phyloP scores from a whole-genome alignment of 1,140 invertebrate genomes.

The Ceratosolen solmsi region DNA sequence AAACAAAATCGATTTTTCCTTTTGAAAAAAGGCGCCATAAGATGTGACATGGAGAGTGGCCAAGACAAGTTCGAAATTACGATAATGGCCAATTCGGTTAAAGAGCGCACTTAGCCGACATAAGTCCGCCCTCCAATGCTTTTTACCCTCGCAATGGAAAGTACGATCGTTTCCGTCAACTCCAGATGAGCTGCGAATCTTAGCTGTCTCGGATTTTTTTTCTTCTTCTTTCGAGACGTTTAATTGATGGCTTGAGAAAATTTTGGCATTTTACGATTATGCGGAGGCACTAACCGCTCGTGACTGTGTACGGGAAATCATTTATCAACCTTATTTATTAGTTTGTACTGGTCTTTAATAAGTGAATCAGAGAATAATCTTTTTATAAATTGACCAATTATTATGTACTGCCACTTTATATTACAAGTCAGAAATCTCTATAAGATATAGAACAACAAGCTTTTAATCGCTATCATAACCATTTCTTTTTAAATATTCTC shows the following conservation, averaged over 20 bases:
- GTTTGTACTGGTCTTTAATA: not conserved
- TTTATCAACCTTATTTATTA: slow-evolving; percentile 2
- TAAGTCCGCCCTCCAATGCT: not conserved
- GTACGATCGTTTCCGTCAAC: not conserved
- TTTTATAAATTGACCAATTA: slow-evolving; percentile 18
- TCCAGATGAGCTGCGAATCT: not conserved
- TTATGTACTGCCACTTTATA: not conserved
- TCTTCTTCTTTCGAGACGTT: no score
- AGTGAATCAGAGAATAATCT: not conserved
- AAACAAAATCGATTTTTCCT: slow-evolving; percentile 9
- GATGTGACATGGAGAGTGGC: not conserved
- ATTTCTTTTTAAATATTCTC: slow-evolving; percentile 2
- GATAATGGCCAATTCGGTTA: not conserved
- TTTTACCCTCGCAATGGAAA: not conserved
- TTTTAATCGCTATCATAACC: not conserved
- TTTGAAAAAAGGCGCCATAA: not conserved
- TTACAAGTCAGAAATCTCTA: not conserved
- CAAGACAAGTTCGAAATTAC: not conserved
- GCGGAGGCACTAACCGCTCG: not conserved
- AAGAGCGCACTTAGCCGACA: not conserved
- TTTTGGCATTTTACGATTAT: not conserved
- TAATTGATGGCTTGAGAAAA: no score
- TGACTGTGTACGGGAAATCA: not conserved
- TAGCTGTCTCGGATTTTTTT: not conserved
- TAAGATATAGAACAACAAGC: slow-evolving; percentile 8